Evolutionary conservation across 2,113 vertebrate species (phyloP).

Genomic region (Rhinolophus sinicus): DNA sequence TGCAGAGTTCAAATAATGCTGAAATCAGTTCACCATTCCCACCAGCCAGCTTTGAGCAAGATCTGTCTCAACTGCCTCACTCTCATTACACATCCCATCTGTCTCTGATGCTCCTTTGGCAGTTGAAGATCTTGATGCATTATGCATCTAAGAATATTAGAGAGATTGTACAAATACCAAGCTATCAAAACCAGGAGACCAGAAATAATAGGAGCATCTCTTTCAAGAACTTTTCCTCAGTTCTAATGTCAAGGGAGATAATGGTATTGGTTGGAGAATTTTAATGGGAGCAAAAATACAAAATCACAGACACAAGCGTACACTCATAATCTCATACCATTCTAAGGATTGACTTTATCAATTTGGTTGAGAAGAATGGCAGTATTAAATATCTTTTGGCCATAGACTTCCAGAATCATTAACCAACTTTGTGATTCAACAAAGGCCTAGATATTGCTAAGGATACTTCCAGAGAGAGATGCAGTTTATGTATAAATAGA

Average conservation of each 20-base stretch:
- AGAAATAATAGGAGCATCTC: slow-evolving; percentile 47
- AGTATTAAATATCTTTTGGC: neutral
- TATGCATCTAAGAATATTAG: slow-evolving; percentile 58
- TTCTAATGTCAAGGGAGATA: slow-evolving; percentile 25
- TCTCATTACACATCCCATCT: slow-evolving; percentile 64
- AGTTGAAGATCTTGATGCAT: slow-evolving; percentile 43
- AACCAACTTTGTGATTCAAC: neutral
- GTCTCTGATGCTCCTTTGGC: slow-evolving; percentile 58
- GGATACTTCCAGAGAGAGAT: neutral
- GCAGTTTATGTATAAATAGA: slow-evolving; percentile 8
- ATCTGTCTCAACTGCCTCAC: slow-evolving; percentile 23
- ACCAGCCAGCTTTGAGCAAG: slow-evolving; percentile 34
- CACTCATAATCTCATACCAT: neutral
- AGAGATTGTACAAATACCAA: slow-evolving; percentile 56
- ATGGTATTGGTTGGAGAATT: neutral
- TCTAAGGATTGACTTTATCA: neutral
- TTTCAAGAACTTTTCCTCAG: slow-evolving; percentile 54
- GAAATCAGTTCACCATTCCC: neutral
- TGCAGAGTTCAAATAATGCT: neutral
- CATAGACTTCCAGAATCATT: neutral
- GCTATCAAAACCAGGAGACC: slow-evolving; percentile 64
- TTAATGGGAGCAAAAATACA: neutral
- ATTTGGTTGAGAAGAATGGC: neutral
- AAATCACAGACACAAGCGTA: neutral
- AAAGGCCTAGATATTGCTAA: neutral